These are phyloP conservation scores for Fragariocoptes setiger DNA, from an alignment of 1,140 invertebrate genomes.

Conservation along the genomic window DNA sequence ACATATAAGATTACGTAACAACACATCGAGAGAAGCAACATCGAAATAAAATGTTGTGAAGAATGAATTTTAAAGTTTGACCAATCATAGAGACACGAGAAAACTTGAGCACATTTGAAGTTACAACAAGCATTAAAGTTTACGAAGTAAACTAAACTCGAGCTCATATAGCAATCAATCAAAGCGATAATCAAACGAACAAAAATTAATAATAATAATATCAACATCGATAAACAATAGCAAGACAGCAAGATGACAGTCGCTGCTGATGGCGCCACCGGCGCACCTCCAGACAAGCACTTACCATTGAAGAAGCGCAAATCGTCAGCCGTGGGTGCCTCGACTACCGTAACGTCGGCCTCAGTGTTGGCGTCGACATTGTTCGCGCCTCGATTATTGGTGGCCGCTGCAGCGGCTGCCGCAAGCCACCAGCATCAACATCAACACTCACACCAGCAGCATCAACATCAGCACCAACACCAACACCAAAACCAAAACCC, in stretches of 20 bases:
- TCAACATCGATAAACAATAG: not conserved
- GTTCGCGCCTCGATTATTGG: not conserved
- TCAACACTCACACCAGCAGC: not conserved
- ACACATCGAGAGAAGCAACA: not conserved
- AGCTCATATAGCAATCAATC: not conserved
- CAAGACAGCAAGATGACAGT: not conserved
- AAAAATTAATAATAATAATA: not conserved
- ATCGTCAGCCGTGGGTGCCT: too few relatives aligned
- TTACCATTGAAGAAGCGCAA: not conserved
- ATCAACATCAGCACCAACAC: constrained; percentile 4
- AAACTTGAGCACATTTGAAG: too few relatives aligned
- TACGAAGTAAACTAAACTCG: not conserved
- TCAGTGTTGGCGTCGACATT: not conserved
- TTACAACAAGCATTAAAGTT: not conserved
- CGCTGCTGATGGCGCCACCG: not conserved
- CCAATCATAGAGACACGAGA: not conserved
- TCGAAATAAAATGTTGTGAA: not conserved
- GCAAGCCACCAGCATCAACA: not conserved
- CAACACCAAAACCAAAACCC: constrained; percentile 1
- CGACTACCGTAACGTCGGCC: too few relatives aligned
- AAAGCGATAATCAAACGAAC: not conserved
- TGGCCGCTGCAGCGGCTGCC: not conserved
- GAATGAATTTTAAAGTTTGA: not conserved
- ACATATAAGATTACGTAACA: too few relatives aligned
- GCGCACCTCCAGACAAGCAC: not conserved